These are phyloP conservation scores for Parascotia fuliginaria DNA, from an alignment of 2,888 invertebrate species.

Conservation along the genomic window DNA sequence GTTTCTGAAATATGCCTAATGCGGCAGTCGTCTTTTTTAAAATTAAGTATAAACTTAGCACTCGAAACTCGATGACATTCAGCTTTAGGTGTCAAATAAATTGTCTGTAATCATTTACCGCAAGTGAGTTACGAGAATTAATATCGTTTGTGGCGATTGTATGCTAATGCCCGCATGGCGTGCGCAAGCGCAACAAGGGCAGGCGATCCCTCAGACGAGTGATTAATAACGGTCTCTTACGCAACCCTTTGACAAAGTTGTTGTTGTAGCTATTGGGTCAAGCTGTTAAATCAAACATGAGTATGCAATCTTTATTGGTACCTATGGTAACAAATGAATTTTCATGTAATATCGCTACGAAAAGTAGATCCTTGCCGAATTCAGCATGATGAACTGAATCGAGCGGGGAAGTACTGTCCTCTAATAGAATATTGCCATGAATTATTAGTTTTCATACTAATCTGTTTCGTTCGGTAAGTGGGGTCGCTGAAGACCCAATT, in stretches of 20 bases:
- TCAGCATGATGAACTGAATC: too few relatives aligned
- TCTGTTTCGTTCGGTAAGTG: too few relatives aligned
- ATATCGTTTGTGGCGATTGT: slow-evolving; percentile 58
- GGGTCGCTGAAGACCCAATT: too few relatives aligned
- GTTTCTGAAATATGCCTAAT: too few relatives aligned
- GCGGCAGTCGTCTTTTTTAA: too few relatives aligned
- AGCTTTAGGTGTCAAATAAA: slow-evolving; percentile 26
- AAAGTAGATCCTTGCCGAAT: neutral
- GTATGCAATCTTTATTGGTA: neutral
- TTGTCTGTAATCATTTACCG: slow-evolving; percentile 39
- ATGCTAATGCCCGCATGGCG: slow-evolving; percentile 77
- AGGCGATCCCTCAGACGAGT: slow-evolving; percentile 40
- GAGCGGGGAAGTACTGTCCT: too few relatives aligned
- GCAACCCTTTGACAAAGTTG: slow-evolving; percentile 29
- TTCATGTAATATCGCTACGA: neutral
- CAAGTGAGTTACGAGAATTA: slow-evolving; percentile 63
- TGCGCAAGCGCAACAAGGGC: slow-evolving; percentile 50
- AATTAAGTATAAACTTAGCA: too few relatives aligned
- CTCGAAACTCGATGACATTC: too few relatives aligned
- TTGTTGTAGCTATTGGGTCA: slow-evolving; percentile 5
- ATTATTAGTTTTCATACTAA: too few relatives aligned
- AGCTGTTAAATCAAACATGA: neutral
- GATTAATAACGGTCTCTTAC: slow-evolving; percentile 36
- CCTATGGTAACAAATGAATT: neutral
- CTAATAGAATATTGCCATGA: too few relatives aligned